Base-by-base conservation (phyloP, 2,113 vertebrate genomes). In the Pseudorasbora parva region DNA sequence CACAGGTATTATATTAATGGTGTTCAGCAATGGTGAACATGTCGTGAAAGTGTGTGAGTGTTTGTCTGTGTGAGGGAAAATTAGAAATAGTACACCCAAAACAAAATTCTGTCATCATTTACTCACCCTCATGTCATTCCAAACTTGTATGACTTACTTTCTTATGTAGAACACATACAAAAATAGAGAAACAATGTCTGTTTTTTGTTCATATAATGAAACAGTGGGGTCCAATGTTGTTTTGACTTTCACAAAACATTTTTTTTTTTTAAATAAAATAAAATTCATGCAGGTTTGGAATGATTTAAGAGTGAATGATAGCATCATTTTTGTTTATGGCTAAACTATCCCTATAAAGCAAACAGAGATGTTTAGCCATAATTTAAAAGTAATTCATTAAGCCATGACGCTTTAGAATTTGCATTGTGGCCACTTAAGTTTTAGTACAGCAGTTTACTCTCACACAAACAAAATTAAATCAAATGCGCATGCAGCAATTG, bases 321-420 rank as follows among this genome's bases (percentile, higher is more conserved):
- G 47, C 37, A 47, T 41, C 6, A 25, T 25, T 14, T 71, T 23
- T 71, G 68, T 45, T 71, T 12, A 14, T 12, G 41, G 10, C 11
- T 14, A 2, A 45, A 45, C 68, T 45, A 4, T 68, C 37, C 37
- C 3, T 37, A 19, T 37, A 10, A 19, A 4, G 30, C 8, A 56
- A 30, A 23, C 76, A 84, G 4, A n/a, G 30, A 73, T 66, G 56
- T 33, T 87, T 73, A 47, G 69, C 37, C 60, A 75, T 82, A 64
- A 78, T 57, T 62, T 56, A 9, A 12, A 81, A 43, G 77, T 81
- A 59, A 84, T 84, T 64, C 51, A 21, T 80, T 77, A 84, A 30
- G 71, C 82, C 68, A 60, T 77, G 69, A 62, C 17, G 79, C 75
- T 59, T 59, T 30, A 25, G 3, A 3, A 23, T 51, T 75, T 33